These are phyloP conservation scores for Lasioglossum oenotherae DNA, from an alignment of 2,888 invertebrate species.

Conservation along the genomic window DNA sequence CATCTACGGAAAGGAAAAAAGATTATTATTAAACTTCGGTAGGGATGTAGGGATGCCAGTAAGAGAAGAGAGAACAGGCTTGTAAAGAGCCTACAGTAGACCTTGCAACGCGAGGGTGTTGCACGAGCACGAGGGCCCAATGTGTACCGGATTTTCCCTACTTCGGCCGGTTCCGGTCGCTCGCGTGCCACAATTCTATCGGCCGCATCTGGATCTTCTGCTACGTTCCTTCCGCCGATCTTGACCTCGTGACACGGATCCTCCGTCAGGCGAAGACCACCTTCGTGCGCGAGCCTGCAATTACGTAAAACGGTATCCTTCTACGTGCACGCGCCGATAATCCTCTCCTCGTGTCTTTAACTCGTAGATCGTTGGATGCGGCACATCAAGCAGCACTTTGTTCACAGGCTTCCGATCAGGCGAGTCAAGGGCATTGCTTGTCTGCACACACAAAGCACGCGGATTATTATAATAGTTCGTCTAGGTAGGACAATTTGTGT, in stretches of 20 bases:
- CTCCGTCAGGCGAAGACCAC: background rate
- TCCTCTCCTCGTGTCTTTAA: background rate
- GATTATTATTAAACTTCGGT: background rate
- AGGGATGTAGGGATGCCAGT: background rate
- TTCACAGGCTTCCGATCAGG: background rate
- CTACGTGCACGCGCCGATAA: background rate
- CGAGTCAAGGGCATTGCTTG: background rate
- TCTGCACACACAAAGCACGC: too few relatives aligned
- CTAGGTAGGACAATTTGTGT: too few relatives aligned
- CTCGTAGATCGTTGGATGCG: too few relatives aligned
- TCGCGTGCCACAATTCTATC: slow-evolving; percentile 72
- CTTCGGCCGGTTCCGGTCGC: slow-evolving; percentile 66
- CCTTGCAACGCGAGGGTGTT: slow-evolving; percentile 59
- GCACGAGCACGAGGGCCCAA: slow-evolving; percentile 57
- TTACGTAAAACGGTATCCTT: slow-evolving; percentile 18
- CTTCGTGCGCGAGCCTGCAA: background rate
- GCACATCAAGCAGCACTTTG: background rate
- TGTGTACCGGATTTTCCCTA: slow-evolving; percentile 68
- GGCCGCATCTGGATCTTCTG: slow-evolving; percentile 69
- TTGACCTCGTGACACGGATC: slow-evolving; percentile 68
- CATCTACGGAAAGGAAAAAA: background rate
- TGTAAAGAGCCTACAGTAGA: background rate
- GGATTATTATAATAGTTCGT: too few relatives aligned
- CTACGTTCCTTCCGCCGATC: slow-evolving; percentile 58
- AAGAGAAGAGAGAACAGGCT: background rate